A percentile compares a stretch with the other conserved stretches of the same genome.
phyloP scores from a whole-genome alignment of 2,113 vertebrate species.

The Thryonomys swinderianus region DNA sequence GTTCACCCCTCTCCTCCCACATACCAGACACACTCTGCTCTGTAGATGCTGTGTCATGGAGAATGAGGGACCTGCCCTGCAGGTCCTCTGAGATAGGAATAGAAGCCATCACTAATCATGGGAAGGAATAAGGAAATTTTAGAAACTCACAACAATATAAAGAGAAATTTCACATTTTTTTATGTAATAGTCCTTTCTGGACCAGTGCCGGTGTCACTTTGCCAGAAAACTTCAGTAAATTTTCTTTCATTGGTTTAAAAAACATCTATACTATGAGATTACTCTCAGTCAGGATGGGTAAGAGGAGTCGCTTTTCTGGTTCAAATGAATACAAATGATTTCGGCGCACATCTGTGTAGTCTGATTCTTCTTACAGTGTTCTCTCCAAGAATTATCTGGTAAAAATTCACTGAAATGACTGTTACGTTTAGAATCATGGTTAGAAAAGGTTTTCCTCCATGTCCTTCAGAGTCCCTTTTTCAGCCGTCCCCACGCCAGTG shows the following conservation, averaged over 20 bases:
- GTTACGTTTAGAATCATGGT: conserved; percentile 56
- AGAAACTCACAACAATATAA: not conserved
- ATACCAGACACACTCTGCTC: too few species aligned
- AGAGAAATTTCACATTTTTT: not conserved
- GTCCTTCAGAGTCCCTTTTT: not conserved
- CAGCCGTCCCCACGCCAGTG: not conserved
- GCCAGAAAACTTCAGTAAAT: not conserved
- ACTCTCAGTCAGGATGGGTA: not conserved
- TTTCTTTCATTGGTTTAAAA: not conserved
- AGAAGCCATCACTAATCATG: not conserved
- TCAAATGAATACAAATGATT: conserved; percentile 15
- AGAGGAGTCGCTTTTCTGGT: not conserved
- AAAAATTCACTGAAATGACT: conserved; percentile 45
- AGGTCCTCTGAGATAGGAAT: not conserved
- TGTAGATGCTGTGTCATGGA: not conserved
- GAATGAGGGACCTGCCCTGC: not conserved
- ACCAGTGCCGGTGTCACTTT: not conserved
- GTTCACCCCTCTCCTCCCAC: too few species aligned
- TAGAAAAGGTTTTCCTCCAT: not conserved
- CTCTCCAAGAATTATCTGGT: conserved; percentile 7
- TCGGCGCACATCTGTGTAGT: not conserved
- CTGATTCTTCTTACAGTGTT: conserved; percentile 1
- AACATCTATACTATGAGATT: not conserved
- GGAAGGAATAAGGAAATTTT: not conserved
- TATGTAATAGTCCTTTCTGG: not conserved